A percentile compares a stretch with the other conserved stretches of the same genome.
These are phyloP conservation scores for Lepisosteus osseus DNA, from an alignment of 2,113 vertebrate species.

Conservation along the genomic window DNA sequence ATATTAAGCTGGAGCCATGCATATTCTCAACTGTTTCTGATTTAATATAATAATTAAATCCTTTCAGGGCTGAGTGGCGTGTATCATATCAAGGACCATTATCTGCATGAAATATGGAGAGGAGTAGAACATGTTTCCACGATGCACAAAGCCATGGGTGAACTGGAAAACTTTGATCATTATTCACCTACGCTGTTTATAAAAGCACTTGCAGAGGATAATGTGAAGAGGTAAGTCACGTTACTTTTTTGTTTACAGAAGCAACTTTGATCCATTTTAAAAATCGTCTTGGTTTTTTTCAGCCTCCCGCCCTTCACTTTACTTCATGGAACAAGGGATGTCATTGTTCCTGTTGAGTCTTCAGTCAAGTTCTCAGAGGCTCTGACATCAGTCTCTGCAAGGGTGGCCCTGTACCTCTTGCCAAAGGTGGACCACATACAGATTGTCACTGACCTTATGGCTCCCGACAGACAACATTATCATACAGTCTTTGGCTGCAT, in stretches of 20 bases:
- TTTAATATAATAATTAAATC: background rate
- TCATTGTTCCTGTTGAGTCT: constrained; percentile 55
- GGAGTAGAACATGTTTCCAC: constrained; percentile 62
- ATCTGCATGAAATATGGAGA: constrained; percentile 57
- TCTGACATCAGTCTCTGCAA: constrained; percentile 47
- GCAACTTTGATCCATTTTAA: background rate
- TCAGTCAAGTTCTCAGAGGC: constrained; percentile 54
- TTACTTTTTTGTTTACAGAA: too few relatives aligned
- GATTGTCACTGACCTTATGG: constrained; percentile 63
- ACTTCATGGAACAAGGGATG: constrained; percentile 60
- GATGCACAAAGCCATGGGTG: constrained; percentile 69
- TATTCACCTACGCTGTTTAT: constrained; percentile 59
- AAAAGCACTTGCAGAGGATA: constrained; percentile 43
- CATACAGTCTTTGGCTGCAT: constrained; percentile 53
- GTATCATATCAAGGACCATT: constrained; percentile 66
- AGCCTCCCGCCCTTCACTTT: constrained; percentile 59
- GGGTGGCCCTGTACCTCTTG: constrained; percentile 54
- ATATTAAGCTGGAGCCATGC: background rate
- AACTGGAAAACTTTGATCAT: constrained; percentile 56
- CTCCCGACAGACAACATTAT: constrained; percentile 53
- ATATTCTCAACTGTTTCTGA: background rate
- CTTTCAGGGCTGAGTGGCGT: constrained; percentile 61
- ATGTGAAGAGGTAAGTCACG: constrained; percentile 46
- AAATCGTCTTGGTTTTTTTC: constrained; percentile 6
- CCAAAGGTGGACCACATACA: constrained; percentile 55